Percentiles rank a stretch among this genome's conserved stretches.
These are phyloP conservation scores for Trissolcus japonicus DNA, from an alignment of 2,888 invertebrate species.

Conservation along the genomic window DNA sequence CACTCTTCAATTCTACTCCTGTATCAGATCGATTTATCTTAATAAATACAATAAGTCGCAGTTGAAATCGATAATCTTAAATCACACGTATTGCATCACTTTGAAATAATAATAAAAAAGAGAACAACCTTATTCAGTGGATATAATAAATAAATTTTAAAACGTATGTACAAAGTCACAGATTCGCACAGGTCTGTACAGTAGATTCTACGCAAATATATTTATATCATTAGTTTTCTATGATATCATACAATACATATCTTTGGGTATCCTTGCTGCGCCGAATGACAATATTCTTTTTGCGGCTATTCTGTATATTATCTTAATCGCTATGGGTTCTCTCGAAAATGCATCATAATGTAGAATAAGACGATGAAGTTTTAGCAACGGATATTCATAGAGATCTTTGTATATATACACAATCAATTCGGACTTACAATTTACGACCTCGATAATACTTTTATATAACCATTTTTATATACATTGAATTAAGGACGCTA, in stretches of 20 bases:
- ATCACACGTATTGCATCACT: slow-evolving; percentile 56
- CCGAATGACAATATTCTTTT: slow-evolving; percentile 29
- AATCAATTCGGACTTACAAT: slow-evolving; percentile 28
- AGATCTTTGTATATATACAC: slow-evolving; percentile 42
- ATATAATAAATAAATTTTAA: slow-evolving; percentile 51
- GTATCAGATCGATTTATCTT: slow-evolving; percentile 54
- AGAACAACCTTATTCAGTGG: slow-evolving; percentile 33
- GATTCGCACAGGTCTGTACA: slow-evolving; percentile 47
- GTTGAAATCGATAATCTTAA: slow-evolving; percentile 39
- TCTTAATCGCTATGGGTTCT: slow-evolving; percentile 11
- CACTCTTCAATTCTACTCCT: slow-evolving; percentile 35
- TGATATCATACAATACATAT: slow-evolving; percentile 33
- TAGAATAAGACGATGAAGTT: slow-evolving; percentile 14
- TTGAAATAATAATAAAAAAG: slow-evolving; percentile 35
- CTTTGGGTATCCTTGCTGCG: slow-evolving; percentile 39
- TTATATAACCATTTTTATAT: slow-evolving; percentile 17
- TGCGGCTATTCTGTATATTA: slow-evolving; percentile 10
- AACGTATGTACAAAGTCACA: slow-evolving; percentile 49
- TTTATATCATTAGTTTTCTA: slow-evolving; percentile 35
- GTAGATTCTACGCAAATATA: slow-evolving; percentile 37
- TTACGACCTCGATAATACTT: slow-evolving; percentile 17
- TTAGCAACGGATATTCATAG: slow-evolving; percentile 19
- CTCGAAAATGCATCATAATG: slow-evolving; percentile 20
- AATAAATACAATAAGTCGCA: slow-evolving; percentile 47
- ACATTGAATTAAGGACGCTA: slow-evolving; percentile 27